A percentile compares a stretch with the other conserved stretches of the same genome.
phyloP scores from a whole-genome alignment of 2,888 invertebrate genomes.

The Matsumyia berberina region DNA sequence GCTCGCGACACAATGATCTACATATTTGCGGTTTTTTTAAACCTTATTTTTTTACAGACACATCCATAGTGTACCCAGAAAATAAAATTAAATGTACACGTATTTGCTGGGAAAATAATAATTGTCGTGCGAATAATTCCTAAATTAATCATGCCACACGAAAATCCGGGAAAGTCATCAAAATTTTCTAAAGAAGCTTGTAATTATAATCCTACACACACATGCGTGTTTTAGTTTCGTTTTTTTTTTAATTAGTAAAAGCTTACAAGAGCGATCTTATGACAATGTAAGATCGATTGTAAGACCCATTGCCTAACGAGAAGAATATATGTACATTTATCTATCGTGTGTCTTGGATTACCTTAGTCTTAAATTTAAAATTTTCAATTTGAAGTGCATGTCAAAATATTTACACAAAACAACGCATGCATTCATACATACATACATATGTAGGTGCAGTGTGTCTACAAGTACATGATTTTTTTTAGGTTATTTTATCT shows the following conservation, averaged over 20 bases:
- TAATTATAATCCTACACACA: constrained; percentile 41
- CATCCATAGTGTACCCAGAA: neutral
- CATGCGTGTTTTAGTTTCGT: neutral
- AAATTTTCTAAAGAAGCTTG: constrained; percentile 29
- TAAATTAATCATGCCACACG: constrained; percentile 54
- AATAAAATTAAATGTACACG: neutral
- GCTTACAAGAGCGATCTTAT: too few species aligned
- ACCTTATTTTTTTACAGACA: neutral
- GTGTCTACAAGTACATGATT: constrained; percentile 6
- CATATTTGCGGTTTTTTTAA: neutral
- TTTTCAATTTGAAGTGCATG: neutral
- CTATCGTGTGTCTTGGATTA: too few species aligned
- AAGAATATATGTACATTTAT: too few species aligned
- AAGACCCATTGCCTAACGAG: too few species aligned
- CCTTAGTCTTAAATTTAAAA: too few species aligned
- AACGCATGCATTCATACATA: constrained; percentile 38
- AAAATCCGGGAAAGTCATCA: constrained; percentile 57
- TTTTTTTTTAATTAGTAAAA: neutral
- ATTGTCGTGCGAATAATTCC: constrained; percentile 33
- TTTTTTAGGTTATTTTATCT: constrained; percentile 47
- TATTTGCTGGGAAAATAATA: neutral
- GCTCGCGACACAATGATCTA: constrained; percentile 22
- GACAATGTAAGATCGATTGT: too few species aligned
- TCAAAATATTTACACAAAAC: constrained; percentile 43
- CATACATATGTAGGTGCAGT: constrained; percentile 40